phyloP scores from a whole-genome alignment of 2,113 vertebrate genomes.

The Phocoena sinus region DNA sequence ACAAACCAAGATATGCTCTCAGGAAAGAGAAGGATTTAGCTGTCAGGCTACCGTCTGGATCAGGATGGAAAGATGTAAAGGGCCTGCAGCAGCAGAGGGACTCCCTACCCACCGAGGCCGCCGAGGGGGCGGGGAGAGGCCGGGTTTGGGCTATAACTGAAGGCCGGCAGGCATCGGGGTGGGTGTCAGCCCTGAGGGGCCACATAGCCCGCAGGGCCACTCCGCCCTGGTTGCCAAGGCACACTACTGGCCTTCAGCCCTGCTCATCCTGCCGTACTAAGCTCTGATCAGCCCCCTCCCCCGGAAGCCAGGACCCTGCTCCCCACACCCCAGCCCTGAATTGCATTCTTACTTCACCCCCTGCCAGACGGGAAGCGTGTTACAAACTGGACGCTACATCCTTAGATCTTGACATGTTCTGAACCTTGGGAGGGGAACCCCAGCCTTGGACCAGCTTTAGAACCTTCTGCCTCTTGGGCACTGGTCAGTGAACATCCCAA shows the following conservation, averaged over 20 bases:
- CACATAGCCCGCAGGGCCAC: rapidly evolving
- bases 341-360: rapidly evolving
- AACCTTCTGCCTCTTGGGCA: not conserved
- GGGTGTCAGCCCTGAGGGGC: not conserved
- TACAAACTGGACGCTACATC: not conserved
- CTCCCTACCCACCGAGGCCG: rapidly evolving
- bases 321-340: not conserved
- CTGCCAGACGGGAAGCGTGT: not conserved
- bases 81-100: not conserved
- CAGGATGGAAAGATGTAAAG: rapidly evolving
- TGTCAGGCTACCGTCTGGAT: not conserved
- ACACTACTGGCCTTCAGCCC: not conserved
- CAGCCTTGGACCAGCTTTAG: not conserved
- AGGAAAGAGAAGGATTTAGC: not conserved
- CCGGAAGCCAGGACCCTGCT: not conserved
- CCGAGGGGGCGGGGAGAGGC: rapidly evolving
- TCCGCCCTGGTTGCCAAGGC: not conserved
- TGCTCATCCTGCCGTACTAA: not conserved
- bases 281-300: not conserved
- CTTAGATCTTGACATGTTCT: not conserved
- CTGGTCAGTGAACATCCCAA: not conserved
- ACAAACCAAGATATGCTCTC: not conserved
- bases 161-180: rapidly evolving
- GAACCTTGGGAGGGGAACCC: no score
- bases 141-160: rapidly evolving